Evolutionary conservation across 37 sponge, comb jelly and placozoan species (phyloP).

Genomic region (Hexactinellida sp.): DNA sequence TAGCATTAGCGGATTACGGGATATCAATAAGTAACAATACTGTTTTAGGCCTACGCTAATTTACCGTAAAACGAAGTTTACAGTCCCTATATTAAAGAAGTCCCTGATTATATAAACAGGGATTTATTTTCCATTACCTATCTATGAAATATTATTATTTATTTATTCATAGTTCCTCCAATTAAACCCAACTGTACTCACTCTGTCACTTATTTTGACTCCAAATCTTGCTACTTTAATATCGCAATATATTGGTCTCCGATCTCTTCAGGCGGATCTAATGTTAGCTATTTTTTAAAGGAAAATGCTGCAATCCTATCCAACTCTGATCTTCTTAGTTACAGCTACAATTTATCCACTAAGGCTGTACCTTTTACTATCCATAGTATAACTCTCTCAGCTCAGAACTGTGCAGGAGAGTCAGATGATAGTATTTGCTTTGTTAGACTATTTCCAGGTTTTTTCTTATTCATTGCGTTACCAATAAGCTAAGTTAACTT

Average conservation of each 20-base stretch:
- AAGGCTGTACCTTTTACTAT: not conserved
- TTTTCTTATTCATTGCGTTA: too few relatives aligned
- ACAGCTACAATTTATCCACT: not conserved
- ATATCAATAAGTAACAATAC: too few relatives aligned
- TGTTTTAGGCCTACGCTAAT: too few relatives aligned
- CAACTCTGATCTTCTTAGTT: not conserved
- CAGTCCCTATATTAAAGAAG: too few relatives aligned
- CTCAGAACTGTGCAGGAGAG: not conserved
- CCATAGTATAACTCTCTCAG: not conserved
- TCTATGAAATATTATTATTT: not conserved
- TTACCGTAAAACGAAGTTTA: too few relatives aligned
- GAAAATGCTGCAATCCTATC: not conserved
- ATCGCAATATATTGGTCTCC: not conserved
- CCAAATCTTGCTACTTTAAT: not conserved
- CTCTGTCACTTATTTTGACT: not conserved
- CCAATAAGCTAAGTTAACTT: too few relatives aligned
- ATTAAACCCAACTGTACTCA: not conserved
- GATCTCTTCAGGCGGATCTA: not conserved
- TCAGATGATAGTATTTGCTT: not conserved
- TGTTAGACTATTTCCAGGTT: not conserved
- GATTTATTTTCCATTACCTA: not conserved
- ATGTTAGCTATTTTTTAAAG: not conserved
- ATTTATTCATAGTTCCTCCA: not conserved
- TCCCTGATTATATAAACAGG: too few relatives aligned
- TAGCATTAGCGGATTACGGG: too few relatives aligned